Base-by-base conservation (phyloP, 1,140 invertebrate genomes). In the Cephus cinctus region DNA sequence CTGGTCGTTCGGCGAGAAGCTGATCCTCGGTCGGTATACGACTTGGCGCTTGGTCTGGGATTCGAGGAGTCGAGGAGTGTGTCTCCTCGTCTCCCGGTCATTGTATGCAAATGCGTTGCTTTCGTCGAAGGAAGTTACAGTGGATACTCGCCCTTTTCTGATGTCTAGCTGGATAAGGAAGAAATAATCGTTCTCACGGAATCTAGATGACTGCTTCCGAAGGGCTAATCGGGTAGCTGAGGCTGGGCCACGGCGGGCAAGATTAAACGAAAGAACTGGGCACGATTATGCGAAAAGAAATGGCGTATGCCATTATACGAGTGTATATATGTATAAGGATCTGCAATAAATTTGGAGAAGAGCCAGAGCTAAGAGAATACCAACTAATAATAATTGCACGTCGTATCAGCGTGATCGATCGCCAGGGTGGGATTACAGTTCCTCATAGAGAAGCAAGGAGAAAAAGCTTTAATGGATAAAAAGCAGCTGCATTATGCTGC, bases 21-120 rank as follows among this genome's bases (percentile, higher is more conserved):
- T n/a, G n/a, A n/a, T n/a, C n/a, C n/a, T n/a, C n/a, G n/a, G n/a
- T n/a, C n/a, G n/a, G n/a, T n/a, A n/a, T n/a, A n/a, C n/a, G n/a
- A n/a, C n/a, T n/a, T n/a, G n/a, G n/a, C n/a, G n/a, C n/a, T n/a
- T n/a, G n/a, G n/a, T n/a, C 25, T 27, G n/a, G n/a, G 25, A 27
- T 27, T n/a, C 6, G n/a, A 8, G n/a, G 25, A 27, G 25, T 6
- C 25, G 6, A 27, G 25, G n/a, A 27, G 25, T 6, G n/a, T 27
- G 25, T n/a, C n/a, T 27, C 25, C 25, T 27, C 25, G 25, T 27
- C 6, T 27, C 25, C 47, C 41, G 65, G 63, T 72, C 70, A 74
- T 73, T 74, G 71, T 74, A 74, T 74, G 70, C 67, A 74, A 74
- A 74, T 74, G 52, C 60, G 57, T 67, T 59, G 56, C 61, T 63